These are phyloP conservation scores for Periphyllus acericola DNA, from an alignment of 2,888 invertebrate species.

Conservation along the genomic window DNA sequence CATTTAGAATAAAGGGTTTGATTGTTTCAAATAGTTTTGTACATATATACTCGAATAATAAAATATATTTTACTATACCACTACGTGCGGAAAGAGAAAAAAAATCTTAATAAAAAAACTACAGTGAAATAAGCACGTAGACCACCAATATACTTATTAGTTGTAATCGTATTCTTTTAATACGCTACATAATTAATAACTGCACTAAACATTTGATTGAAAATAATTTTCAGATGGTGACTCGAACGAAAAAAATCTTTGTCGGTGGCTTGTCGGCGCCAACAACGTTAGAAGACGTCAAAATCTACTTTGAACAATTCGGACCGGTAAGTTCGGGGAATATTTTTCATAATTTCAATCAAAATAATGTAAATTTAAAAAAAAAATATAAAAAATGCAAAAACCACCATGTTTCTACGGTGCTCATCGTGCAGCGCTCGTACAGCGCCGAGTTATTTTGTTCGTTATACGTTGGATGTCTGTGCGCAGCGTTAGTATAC, in stretches of 20 bases:
- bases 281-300: conserved; percentile 99
- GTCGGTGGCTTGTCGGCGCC: conserved; percentile 99
- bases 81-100: too few species aligned
- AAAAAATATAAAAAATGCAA: neutral
- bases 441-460: neutral
- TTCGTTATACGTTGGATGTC: neutral
- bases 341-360: neutral
- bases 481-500: neutral
- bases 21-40: too few species aligned
- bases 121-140: too few species aligned
- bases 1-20: too few species aligned
- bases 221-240: conserved; percentile 86
- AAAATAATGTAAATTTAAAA: neutral
- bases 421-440: neutral
- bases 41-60: too few species aligned
- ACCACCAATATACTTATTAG: too few species aligned
- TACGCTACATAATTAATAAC: too few species aligned
- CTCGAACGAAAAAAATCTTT: conserved; percentile 99
- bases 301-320: conserved; percentile 99
- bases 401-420: neutral
- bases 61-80: too few species aligned
- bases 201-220: neutral
- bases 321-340: conserved; percentile 87
- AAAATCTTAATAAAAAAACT: too few species aligned
- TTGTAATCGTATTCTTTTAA: too few species aligned